phyloP scores from a whole-genome alignment of 2,113 vertebrate genomes.

The Petaurus breviceps region DNA sequence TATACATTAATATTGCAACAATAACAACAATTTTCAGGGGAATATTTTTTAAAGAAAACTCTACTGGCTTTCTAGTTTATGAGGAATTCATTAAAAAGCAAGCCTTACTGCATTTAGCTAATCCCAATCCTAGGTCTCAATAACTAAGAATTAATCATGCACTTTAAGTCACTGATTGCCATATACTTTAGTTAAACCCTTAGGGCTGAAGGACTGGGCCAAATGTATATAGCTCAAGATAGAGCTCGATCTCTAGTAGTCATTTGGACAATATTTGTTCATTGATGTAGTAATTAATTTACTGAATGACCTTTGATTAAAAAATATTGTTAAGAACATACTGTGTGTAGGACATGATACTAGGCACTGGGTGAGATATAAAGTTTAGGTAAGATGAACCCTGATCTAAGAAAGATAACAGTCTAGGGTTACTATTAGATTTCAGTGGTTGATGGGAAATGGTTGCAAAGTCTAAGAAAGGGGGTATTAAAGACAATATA shows the following conservation, averaged over 20 bases:
- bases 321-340: not conserved
- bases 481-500: too few species aligned
- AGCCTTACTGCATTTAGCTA: not conserved
- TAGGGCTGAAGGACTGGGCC: not conserved
- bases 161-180: not conserved
- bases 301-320: not conserved
- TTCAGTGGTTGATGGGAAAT: too few species aligned
- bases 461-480: too few species aligned
- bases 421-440: too few species aligned
- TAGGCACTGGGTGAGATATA: not conserved
- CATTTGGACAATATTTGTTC: not conserved
- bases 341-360: not conserved
- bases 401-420: too few species aligned
- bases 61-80: not conserved
- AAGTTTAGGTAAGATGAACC: too few species aligned
- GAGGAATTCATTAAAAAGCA: not conserved
- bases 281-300: not conserved
- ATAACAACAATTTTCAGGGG: not conserved
- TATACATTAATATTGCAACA: not conserved
- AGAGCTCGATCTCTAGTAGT: not conserved
- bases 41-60: not conserved
- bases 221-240: not conserved
- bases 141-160: not conserved
- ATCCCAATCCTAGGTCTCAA: not conserved
- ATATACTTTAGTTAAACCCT: not conserved